phyloP scores from a whole-genome alignment of 2,888 invertebrate genomes.

The Matsumyia berberina region DNA sequence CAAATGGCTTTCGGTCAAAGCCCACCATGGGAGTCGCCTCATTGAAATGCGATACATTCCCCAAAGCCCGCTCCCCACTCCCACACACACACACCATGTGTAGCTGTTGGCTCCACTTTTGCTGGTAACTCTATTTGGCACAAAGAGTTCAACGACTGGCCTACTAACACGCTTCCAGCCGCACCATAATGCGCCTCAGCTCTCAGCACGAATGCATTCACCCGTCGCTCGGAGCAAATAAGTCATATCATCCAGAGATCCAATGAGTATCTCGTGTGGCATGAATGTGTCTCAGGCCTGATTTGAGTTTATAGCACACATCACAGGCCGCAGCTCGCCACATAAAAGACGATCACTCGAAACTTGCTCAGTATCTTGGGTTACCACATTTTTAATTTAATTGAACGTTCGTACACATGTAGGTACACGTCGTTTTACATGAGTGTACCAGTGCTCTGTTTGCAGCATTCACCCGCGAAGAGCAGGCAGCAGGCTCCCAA shows the following conservation, averaged over 20 bases:
- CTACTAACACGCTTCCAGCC: conserved; percentile 58
- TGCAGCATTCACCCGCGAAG: not conserved
- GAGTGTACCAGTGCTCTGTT: no score
- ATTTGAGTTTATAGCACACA: no score
- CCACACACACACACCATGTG: not conserved
- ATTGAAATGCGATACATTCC: conserved; percentile 38
- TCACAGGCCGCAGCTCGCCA: not conserved
- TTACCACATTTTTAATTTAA: conserved; percentile 12
- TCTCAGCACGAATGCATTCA: conserved; percentile 50
- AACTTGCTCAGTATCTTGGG: no score
- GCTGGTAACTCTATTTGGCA: conserved; percentile 20
- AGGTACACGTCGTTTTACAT: conserved; percentile 30
- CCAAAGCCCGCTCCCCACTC: not conserved
- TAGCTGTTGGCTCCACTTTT: not conserved
- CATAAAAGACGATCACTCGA: not conserved
- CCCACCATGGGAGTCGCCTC: conserved; percentile 1
- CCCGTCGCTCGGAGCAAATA: conserved; percentile 43
- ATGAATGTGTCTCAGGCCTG: conserved; percentile 43
- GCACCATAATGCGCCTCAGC: conserved; percentile 20
- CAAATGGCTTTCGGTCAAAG: conserved; percentile 27
- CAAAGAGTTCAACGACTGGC: conserved; percentile 58
- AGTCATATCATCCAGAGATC: conserved; percentile 34
- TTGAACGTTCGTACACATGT: not conserved
- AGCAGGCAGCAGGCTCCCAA: not conserved
- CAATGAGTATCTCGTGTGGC: no score